Conservation (phyloP, 2,113 vertebrate genomes). For the Petrocephalus zakoni region DNA sequence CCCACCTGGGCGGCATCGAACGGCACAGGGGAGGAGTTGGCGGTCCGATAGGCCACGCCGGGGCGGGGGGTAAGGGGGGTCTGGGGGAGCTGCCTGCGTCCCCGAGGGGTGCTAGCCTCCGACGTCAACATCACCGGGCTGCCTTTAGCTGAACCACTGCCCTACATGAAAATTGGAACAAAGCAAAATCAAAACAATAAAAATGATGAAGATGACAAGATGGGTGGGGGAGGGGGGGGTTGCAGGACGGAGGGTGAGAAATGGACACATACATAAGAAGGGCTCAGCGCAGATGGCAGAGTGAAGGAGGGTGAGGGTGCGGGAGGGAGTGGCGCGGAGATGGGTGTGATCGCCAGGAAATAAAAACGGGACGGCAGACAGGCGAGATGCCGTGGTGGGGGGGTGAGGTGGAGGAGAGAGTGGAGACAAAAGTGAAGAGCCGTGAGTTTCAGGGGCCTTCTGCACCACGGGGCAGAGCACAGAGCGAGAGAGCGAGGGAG, state of each 20-base stretch:
- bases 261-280: slow-evolving; percentile 43
- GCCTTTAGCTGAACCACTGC: slow-evolving; percentile 84
- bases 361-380: slow-evolving; percentile 23
- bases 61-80: slow-evolving; percentile 84
- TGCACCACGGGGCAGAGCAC: slow-evolving; percentile 38
- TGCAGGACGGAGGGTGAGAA: neutral
- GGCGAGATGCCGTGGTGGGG: slow-evolving; percentile 37
- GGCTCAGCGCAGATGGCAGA: slow-evolving; percentile 30
- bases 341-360: slow-evolving; percentile 13
- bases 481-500: slow-evolving; percentile 25
- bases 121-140: slow-evolving; percentile 78
- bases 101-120: slow-evolving; percentile 79
- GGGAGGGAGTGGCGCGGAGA: neutral
- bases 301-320: slow-evolving; percentile 31
- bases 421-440: slow-evolving; percentile 55
- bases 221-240: slow-evolving; percentile 32
- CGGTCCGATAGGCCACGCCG: slow-evolving; percentile 88
- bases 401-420: slow-evolving; percentile 48
- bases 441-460: slow-evolving; percentile 44
- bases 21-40: slow-evolving; percentile 84
- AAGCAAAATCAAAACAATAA: slow-evolving; percentile 74
- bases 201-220: slow-evolving; percentile 52
- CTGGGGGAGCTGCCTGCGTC: slow-evolving; percentile 90
- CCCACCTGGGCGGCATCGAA: slow-evolving; percentile 60
- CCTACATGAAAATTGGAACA: slow-evolving; percentile 84